Evolutionary conservation across 2,888 invertebrate species (phyloP).

Genomic region (Strigamia transsilvanica): DNA sequence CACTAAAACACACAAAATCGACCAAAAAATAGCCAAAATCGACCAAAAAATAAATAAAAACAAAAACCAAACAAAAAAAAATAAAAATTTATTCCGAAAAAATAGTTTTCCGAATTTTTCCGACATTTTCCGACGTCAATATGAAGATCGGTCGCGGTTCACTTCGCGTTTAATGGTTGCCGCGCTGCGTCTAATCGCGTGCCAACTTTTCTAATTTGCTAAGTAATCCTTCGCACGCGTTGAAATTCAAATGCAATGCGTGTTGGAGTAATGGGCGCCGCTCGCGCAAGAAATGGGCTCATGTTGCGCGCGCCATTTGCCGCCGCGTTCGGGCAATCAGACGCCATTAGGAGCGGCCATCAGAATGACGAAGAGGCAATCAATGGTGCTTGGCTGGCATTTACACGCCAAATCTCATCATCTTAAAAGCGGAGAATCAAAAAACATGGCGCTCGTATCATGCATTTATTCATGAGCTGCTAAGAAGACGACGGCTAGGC

Average conservation of each 20-base stretch:
- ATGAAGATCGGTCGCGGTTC: background rate
- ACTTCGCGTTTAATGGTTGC: slow-evolving; percentile 21
- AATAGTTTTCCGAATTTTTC: too few species aligned
- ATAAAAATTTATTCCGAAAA: too few species aligned
- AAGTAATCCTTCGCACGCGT: slow-evolving; percentile 55
- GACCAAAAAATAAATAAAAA: too few species aligned
- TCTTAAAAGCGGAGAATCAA: slow-evolving; percentile 56
- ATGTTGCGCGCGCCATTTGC: slow-evolving; percentile 53
- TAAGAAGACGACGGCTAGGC: slow-evolving; percentile 50
- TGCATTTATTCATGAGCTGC: slow-evolving; percentile 57
- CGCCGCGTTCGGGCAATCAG: slow-evolving; percentile 53
- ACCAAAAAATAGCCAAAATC: too few species aligned
- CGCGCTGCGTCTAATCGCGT: slow-evolving; percentile 34
- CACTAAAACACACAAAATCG: too few species aligned
- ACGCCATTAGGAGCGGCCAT: slow-evolving; percentile 55
- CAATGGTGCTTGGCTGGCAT: slow-evolving; percentile 56
- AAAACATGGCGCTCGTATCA: slow-evolving; percentile 54
- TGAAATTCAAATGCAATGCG: slow-evolving; percentile 58
- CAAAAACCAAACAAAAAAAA: too few species aligned
- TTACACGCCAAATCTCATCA: slow-evolving; percentile 57
- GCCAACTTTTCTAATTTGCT: slow-evolving; percentile 54
- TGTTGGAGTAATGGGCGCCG: slow-evolving; percentile 56
- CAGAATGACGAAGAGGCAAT: slow-evolving; percentile 56
- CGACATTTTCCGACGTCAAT: background rate
- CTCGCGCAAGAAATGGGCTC: slow-evolving; percentile 54